Percentiles rank a stretch among this genome's conserved stretches.
These are phyloP conservation scores for Strigamia crassipes DNA, from an alignment of 2,888 invertebrate species.

Conservation along the genomic window DNA sequence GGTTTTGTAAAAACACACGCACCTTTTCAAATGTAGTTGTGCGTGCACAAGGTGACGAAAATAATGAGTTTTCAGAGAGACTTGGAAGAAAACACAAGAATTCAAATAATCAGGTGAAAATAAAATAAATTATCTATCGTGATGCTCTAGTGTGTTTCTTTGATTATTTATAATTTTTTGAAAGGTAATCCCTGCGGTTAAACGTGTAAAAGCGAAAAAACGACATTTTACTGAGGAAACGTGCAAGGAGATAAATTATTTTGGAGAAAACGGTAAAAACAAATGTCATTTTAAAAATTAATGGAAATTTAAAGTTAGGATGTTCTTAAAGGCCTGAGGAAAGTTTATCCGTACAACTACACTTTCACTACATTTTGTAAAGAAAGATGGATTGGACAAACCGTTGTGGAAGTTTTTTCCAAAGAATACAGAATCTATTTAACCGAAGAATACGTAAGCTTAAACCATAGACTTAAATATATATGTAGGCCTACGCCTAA, in stretches of 20 bases:
- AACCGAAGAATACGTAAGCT: conserved; percentile 77
- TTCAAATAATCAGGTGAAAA: no score
- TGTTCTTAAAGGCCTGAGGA: conserved; percentile 75
- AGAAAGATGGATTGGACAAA: conserved; percentile 93
- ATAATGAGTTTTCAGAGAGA: no score
- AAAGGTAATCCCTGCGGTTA: conserved; percentile 60
- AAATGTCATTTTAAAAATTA: neutral
- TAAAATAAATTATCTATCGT: no score
- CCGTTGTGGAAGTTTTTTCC: conserved; percentile 88
- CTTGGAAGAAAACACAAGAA: no score
- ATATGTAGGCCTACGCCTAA: no score
- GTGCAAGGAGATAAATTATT: conserved; percentile 92
- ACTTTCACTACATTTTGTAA: conserved; percentile 95
- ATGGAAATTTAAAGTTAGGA: neutral
- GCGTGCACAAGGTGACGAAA: no score
- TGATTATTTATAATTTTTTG: no score
- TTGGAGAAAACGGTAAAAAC: conserved; percentile 84
- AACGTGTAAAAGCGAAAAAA: conserved; percentile 72
- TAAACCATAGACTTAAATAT: no score
- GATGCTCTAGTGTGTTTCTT: no score
- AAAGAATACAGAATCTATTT: conserved; percentile 93
- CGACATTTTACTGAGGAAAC: conserved; percentile 90
- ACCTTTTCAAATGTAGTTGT: no score
- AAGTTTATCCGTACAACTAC: conserved; percentile 96
- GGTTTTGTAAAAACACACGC: no score